Conservation (phyloP, 2,888 invertebrate species). For the Meghimatium bilineatum region DNA sequence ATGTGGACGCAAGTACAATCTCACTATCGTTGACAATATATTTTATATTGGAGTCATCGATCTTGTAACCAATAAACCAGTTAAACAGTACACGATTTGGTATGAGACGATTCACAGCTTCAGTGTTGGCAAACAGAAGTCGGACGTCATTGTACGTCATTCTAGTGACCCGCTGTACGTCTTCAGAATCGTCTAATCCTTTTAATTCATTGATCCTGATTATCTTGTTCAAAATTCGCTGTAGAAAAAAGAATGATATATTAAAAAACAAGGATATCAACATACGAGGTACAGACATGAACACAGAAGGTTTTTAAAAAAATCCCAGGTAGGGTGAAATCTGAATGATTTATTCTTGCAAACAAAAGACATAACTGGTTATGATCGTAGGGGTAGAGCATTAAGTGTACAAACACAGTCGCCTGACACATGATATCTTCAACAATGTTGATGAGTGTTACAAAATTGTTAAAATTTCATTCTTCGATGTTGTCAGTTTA, state of each 20-base stretch:
- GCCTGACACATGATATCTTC: too few relatives aligned
- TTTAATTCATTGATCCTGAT: background rate
- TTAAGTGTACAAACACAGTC: too few relatives aligned
- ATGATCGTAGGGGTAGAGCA: too few relatives aligned
- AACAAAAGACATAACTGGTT: too few relatives aligned
- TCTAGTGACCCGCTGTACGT: background rate
- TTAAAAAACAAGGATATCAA: too few relatives aligned
- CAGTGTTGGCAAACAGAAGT: conserved; percentile 6
- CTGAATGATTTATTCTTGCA: too few relatives aligned
- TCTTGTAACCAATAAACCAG: conserved; percentile 20
- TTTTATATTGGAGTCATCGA: background rate
- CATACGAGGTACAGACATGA: too few relatives aligned
- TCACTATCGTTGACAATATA: background rate
- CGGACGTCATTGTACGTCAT: conserved; percentile 34
- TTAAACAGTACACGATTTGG: background rate
- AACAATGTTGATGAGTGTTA: too few relatives aligned
- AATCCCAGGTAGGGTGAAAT: too few relatives aligned
- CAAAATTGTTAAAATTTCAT: too few relatives aligned
- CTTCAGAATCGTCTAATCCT: background rate
- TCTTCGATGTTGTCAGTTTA: too few relatives aligned
- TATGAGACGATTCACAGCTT: background rate
- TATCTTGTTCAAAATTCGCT: conserved; percentile 13
- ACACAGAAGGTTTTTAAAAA: too few relatives aligned
- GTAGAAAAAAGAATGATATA: background rate
- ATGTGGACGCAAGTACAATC: conserved; percentile 1